Evolutionary conservation across 2,888 invertebrate genomes (phyloP).

Genomic region (Selenia dentaria): DNA sequence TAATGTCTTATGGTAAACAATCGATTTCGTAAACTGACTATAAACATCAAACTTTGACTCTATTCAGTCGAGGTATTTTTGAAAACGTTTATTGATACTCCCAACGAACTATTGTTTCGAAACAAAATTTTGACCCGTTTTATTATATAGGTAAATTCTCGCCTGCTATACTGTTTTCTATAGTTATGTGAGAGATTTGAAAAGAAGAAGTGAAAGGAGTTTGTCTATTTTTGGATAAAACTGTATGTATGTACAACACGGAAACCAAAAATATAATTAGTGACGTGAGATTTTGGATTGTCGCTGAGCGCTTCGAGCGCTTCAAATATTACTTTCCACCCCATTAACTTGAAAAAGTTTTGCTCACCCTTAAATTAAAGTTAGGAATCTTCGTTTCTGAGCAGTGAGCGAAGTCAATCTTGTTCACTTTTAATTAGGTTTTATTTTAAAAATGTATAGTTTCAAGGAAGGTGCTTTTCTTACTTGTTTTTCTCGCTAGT

Average conservation of each 20-base stretch:
- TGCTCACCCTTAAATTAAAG: too few relatives aligned
- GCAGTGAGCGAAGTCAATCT: too few relatives aligned
- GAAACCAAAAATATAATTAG: slow-evolving; percentile 63
- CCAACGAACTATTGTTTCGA: slow-evolving; percentile 41
- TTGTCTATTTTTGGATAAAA: slow-evolving; percentile 65
- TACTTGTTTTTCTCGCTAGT: too few relatives aligned
- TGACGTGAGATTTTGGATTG: slow-evolving; percentile 45
- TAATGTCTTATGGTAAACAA: slow-evolving; percentile 4
- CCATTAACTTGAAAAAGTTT: too few relatives aligned
- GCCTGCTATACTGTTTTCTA: slow-evolving; percentile 21
- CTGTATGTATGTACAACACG: slow-evolving; percentile 66
- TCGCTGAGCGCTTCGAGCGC: slow-evolving; percentile 30
- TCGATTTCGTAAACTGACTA: slow-evolving; percentile 21
- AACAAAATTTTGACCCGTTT: slow-evolving; percentile 45
- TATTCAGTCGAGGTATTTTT: slow-evolving; percentile 36
- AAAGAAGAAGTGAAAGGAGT: slow-evolving; percentile 20
- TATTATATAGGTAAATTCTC: slow-evolving; percentile 48
- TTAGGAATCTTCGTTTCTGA: too few relatives aligned
- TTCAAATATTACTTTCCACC: too few relatives aligned
- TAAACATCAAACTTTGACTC: slow-evolving; percentile 32
- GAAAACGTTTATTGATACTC: slow-evolving; percentile 36
- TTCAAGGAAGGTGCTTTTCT: too few relatives aligned
- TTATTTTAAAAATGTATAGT: too few relatives aligned
- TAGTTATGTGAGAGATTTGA: slow-evolving; percentile 24
- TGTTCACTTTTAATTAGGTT: too few relatives aligned